These are phyloP conservation scores for Yponomeuta malinellus DNA, from an alignment of 2,888 invertebrate species.

Conservation along the genomic window DNA sequence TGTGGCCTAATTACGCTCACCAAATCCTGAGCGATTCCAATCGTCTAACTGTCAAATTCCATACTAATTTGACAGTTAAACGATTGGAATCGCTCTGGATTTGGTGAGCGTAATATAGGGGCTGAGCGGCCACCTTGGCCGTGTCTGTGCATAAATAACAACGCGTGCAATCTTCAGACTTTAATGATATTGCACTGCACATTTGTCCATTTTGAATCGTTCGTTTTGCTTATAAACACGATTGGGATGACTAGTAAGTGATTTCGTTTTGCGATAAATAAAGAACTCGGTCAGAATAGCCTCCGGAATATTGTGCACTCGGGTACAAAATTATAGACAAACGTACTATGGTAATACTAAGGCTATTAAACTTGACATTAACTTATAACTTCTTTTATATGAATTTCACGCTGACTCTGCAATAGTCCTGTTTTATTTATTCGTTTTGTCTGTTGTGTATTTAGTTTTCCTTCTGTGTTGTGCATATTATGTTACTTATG, in stretches of 20 bases:
- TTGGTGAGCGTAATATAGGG: too few relatives aligned
- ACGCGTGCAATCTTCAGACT: conserved; percentile 46
- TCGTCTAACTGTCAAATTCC: too few relatives aligned
- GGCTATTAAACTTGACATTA: neutral
- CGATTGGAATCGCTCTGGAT: too few relatives aligned
- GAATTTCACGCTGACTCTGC: neutral
- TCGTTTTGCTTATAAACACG: conserved; percentile 23
- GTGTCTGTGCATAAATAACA: conserved; percentile 50
- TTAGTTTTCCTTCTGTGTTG: too few relatives aligned
- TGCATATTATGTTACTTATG: too few relatives aligned
- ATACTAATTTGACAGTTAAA: too few relatives aligned
- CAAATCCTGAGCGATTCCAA: too few relatives aligned
- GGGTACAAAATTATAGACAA: neutral
- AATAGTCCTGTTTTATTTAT: too few relatives aligned
- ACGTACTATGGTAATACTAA: neutral
- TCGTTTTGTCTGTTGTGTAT: too few relatives aligned
- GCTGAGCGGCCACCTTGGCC: conserved; percentile 31
- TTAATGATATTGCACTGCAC: conserved; percentile 55
- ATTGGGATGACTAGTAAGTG: neutral
- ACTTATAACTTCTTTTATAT: neutral
- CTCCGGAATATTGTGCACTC: neutral
- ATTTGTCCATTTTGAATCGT: conserved; percentile 44
- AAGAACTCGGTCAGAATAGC: neutral
- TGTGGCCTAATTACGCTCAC: too few relatives aligned
- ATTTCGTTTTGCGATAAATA: neutral